Conservation (phyloP, 1,140 invertebrate genomes). For the Augochlora pura region DNA sequence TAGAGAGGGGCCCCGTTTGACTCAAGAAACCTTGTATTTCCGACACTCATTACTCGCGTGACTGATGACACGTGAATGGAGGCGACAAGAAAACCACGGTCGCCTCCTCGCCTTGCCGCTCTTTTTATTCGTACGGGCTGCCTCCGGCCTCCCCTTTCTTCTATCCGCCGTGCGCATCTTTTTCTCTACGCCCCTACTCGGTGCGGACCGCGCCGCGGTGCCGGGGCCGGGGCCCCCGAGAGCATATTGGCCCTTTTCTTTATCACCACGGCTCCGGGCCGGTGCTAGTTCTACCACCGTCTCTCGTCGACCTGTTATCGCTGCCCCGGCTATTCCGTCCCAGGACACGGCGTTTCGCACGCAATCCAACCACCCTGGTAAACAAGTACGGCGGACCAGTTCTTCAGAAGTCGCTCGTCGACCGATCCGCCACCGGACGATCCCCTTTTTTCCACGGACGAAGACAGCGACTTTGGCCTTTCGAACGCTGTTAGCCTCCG, state of each 20-base stretch:
- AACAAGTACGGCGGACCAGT: not conserved
- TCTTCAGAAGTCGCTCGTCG: no score
- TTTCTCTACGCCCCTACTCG: not conserved
- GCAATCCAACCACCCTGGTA: constrained; percentile 47
- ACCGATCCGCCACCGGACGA: no score
- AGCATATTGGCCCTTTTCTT: constrained; percentile 36
- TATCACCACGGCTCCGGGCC: not conserved
- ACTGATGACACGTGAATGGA: constrained; percentile 76
- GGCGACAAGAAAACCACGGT: constrained; percentile 70
- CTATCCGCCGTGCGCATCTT: constrained; percentile 11
- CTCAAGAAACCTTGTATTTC: constrained; percentile 73
- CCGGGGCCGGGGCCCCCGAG: constrained; percentile 28
- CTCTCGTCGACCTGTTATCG: not conserved
- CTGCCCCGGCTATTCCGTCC: constrained; percentile 16
- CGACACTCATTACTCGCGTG: constrained; percentile 75
- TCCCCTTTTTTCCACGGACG: no score
- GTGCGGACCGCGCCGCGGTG: no score
- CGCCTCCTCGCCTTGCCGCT: constrained; percentile 36
- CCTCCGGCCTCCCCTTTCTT: constrained; percentile 28
- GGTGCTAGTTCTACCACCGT: not conserved
- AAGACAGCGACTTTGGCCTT: no score
- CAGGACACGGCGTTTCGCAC: constrained; percentile 45
- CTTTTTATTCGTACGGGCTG: constrained; percentile 37
- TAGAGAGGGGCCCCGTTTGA: constrained; percentile 48
- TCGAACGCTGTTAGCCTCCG: no score